A percentile compares a stretch with the other conserved stretches of the same genome.
Conservation (phyloP, 2,888 invertebrate species). For the Acleris literana region DNA sequence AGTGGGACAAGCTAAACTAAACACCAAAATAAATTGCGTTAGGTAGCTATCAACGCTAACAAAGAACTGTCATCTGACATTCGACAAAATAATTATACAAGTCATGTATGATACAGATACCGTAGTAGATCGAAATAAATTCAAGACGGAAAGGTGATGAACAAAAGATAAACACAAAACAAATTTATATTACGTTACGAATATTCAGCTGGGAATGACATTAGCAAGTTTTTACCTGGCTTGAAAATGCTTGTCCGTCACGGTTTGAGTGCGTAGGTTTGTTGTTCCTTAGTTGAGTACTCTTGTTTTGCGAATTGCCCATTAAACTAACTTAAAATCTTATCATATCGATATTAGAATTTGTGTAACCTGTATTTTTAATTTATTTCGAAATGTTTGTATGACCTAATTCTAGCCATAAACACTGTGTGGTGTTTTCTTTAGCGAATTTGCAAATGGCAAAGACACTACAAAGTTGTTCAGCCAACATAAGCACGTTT, state of each 20-base stretch:
- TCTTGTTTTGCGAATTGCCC: conserved; percentile 77
- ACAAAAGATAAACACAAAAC: conserved; percentile 36
- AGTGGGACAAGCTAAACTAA: conserved; percentile 84
- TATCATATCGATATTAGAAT: conserved; percentile 41
- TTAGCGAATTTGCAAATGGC: conserved; percentile 1
- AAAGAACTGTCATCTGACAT: conserved; percentile 51
- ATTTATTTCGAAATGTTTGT: conserved; percentile 36
- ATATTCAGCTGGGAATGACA: conserved; percentile 82
- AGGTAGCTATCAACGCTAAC: conserved; percentile 43
- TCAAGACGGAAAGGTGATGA: conserved; percentile 16
- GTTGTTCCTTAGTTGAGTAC: conserved; percentile 57
- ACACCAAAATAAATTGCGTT: conserved; percentile 56
- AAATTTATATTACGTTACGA: conserved; percentile 56
- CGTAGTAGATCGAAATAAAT: conserved; percentile 18
- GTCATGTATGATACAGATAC: conserved; percentile 23
- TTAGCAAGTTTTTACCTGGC: conserved; percentile 82
- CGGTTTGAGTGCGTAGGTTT: conserved; percentile 63
- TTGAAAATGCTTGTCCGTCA: conserved; percentile 72
- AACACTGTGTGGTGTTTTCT: conserved; percentile 36
- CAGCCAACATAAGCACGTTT: conserved; percentile 10
- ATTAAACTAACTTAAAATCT: conserved; percentile 63
- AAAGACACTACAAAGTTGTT: conserved; percentile 1
- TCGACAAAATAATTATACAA: conserved; percentile 26
- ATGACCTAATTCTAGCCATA: conserved; percentile 43
- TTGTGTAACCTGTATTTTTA: conserved; percentile 33